Percentiles rank a stretch among this genome's conserved stretches.
phyloP scores from a whole-genome alignment of 2,888 invertebrate species.

The Dolichopus griseipennis region DNA sequence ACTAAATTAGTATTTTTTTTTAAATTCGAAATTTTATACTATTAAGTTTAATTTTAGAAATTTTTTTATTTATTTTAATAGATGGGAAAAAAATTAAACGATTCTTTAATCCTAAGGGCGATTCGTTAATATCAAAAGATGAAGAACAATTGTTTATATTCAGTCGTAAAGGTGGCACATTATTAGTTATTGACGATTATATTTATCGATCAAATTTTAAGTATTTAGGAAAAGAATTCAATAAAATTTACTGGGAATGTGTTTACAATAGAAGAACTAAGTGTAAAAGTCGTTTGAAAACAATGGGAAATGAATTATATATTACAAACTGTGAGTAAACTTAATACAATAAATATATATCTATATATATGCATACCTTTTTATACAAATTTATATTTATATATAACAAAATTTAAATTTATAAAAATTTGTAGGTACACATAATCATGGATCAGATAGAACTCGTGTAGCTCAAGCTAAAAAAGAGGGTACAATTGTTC shows the following conservation, averaged over 20 bases:
- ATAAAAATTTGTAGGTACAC: background rate
- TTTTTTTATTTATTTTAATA: conserved; percentile 23
- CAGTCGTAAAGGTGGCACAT: conserved; percentile 41
- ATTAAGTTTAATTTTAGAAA: background rate
- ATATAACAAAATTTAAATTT: background rate
- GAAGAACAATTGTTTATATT: conserved; percentile 40
- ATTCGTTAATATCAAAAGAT: conserved; percentile 30
- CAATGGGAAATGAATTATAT: conserved; percentile 40
- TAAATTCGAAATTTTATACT: background rate
- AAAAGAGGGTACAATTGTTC: background rate
- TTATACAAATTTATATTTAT: no score
- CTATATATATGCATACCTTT: background rate
- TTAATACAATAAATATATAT: background rate
- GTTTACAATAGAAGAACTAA: conserved; percentile 42
- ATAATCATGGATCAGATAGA: background rate
- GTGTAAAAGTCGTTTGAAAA: conserved; percentile 42
- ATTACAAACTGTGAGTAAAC: conserved; percentile 38
- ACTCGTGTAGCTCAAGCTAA: background rate
- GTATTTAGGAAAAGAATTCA: conserved; percentile 35
- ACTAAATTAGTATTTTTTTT: no score
- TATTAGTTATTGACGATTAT: conserved; percentile 40
- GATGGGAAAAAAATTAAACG: conserved; percentile 28
- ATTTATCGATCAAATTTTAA: conserved; percentile 42
- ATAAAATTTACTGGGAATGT: conserved; percentile 44
- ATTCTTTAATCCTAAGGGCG: no score